Percentiles rank a stretch among this genome's conserved stretches.
These are phyloP conservation scores for Pseudolaguvia tuberculata DNA, from an alignment of 2,113 vertebrate genomes.

Conservation along the genomic window DNA sequence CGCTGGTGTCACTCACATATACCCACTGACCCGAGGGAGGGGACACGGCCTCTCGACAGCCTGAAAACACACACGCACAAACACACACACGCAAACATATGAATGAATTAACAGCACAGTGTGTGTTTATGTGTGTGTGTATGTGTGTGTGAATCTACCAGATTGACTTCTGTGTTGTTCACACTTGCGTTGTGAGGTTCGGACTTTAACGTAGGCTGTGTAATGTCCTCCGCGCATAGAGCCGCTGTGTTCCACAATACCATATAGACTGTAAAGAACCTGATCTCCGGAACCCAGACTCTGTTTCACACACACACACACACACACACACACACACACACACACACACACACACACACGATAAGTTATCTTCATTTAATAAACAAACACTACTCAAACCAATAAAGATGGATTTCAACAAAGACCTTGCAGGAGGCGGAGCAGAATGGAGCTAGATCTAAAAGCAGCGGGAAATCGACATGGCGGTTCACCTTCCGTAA, in stretches of 20 bases:
- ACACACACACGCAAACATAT: not conserved
- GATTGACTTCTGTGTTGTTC: slow-evolving; percentile 75
- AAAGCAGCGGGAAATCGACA: slow-evolving; percentile 86
- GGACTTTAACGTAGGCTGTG: slow-evolving; percentile 88
- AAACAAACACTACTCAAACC: not conserved
- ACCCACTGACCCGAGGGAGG: slow-evolving; percentile 85
- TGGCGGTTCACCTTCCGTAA: slow-evolving; percentile 94
- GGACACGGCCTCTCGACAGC: slow-evolving; percentile 73
- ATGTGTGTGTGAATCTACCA: slow-evolving; percentile 64
- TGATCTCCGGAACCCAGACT: slow-evolving; percentile 75
- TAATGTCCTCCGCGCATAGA: slow-evolving; percentile 96
- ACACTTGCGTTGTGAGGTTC: slow-evolving; percentile 73
- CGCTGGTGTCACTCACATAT: slow-evolving; percentile 86
- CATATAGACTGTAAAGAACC: slow-evolving; percentile 90
- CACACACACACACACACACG: not conserved
- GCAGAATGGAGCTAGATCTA: slow-evolving; percentile 94
- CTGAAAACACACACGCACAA: slow-evolving; percentile 62
- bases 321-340: slow-evolving; percentile 43
- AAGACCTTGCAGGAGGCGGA: slow-evolving; percentile 88
- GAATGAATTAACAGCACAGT: not conserved
- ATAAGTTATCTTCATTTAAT: too few species aligned
- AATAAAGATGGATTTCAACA: not conserved
- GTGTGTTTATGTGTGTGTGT: not conserved
- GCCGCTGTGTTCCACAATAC: slow-evolving; percentile 93
- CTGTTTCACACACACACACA: slow-evolving; percentile 58